A percentile compares a stretch with the other conserved stretches of the same genome.
Evolutionary conservation across 2,797 vertebrate species (phyloP).

Genomic region (Sebastes goodei): DNA sequence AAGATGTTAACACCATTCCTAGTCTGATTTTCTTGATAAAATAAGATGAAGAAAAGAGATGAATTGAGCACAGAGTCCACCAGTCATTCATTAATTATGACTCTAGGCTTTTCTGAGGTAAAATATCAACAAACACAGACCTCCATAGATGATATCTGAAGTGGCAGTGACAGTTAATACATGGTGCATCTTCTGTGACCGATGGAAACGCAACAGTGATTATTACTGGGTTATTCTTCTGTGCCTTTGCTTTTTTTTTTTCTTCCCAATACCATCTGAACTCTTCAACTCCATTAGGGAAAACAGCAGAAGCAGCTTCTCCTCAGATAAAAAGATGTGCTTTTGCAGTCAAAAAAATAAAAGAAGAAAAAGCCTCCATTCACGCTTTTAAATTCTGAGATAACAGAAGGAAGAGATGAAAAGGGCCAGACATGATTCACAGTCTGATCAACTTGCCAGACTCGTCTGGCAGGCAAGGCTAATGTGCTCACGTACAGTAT

Average conservation of each 20-base stretch:
- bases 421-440: slow-evolving; percentile 34
- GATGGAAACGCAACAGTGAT: slow-evolving; percentile 8
- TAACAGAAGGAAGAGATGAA: slow-evolving; percentile 23
- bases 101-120: neutral
- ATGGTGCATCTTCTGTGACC: neutral
- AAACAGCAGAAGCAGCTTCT: slow-evolving; percentile 3
- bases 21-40: slow-evolving; percentile 4
- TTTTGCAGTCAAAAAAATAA: neutral
- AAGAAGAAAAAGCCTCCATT: neutral
- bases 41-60: neutral
- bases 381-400: slow-evolving; percentile 11
- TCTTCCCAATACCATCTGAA: neutral
- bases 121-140: neutral
- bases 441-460: slow-evolving; percentile 26
- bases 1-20: neutral
- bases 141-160: slow-evolving; percentile 9
- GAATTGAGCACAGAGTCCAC: neutral
- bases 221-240: neutral
- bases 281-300: neutral
- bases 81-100: slow-evolving; percentile 3
- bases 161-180: neutral
- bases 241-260: neutral
- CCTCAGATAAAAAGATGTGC: slow-evolving; percentile 5
- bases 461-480: slow-evolving; percentile 18
- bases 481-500: slow-evolving; percentile 16